A percentile compares a stretch with the other conserved stretches of the same genome.
Conservation (phyloP, 2,888 invertebrate species). For the Meteorus colon region DNA sequence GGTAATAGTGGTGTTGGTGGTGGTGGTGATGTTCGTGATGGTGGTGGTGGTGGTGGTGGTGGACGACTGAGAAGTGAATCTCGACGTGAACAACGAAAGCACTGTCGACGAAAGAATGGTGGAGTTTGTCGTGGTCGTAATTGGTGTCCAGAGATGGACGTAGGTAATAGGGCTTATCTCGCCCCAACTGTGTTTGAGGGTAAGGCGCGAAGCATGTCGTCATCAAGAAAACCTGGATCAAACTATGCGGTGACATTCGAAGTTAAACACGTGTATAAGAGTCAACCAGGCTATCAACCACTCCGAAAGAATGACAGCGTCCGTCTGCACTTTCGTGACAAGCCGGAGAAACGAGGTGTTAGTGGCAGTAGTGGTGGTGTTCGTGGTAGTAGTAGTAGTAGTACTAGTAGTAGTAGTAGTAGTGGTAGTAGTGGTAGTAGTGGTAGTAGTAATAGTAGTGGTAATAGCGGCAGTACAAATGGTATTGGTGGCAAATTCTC, state of each 20-base stretch:
- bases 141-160: slow-evolving; percentile 79
- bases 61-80: slow-evolving; percentile 55
- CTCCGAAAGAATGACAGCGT: slow-evolving; percentile 74
- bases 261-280: slow-evolving; percentile 79
- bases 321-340: slow-evolving; percentile 75
- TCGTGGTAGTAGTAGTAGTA: slow-evolving; percentile 1
- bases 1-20: slow-evolving; percentile 31
- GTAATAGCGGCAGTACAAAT: background rate
- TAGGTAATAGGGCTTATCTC: slow-evolving; percentile 79
- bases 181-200: slow-evolving; percentile 82
- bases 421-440: background rate
- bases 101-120: slow-evolving; percentile 62
- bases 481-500: slow-evolving; percentile 68
- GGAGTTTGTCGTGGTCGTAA: slow-evolving; percentile 63
- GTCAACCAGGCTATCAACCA: slow-evolving; percentile 73
- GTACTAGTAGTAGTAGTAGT: no score
- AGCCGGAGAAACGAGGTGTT: slow-evolving; percentile 52
- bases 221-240: slow-evolving; percentile 74
- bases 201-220: slow-evolving; percentile 79
- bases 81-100: slow-evolving; percentile 67
- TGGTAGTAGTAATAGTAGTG: background rate
- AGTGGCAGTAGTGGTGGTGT: slow-evolving; percentile 4
- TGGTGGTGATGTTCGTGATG: background rate
- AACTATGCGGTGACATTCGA: slow-evolving; percentile 81
- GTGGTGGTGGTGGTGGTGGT: slow-evolving; percentile 27